Evolutionary conservation across 1,140 invertebrate genomes (phyloP).

Genomic region (Drosophila tropicalis): DNA sequence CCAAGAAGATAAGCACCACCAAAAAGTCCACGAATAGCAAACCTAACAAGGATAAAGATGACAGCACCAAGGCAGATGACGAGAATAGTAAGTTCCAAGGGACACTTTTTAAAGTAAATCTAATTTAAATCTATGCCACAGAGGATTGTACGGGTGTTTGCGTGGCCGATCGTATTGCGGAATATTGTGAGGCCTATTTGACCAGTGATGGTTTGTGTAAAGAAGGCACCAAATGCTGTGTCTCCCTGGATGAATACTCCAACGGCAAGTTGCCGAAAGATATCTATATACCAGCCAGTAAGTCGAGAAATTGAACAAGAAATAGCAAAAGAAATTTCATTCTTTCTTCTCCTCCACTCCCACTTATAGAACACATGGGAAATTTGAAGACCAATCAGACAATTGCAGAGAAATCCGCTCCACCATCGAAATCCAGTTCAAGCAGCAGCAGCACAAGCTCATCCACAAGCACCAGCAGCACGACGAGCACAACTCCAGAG

Average conservation of each 20-base stretch:
- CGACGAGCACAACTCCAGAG: slow-evolving; percentile 72
- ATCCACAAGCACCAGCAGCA: slow-evolving; percentile 48
- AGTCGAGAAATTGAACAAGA: slow-evolving; percentile 21
- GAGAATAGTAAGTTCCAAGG: slow-evolving; percentile 54
- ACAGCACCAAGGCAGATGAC: slow-evolving; percentile 56
- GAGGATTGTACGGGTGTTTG: slow-evolving; percentile 90
- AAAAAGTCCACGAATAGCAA: slow-evolving; percentile 62
- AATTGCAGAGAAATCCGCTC: slow-evolving; percentile 51
- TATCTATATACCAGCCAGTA: slow-evolving; percentile 87
- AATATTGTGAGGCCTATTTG: slow-evolving; percentile 93
- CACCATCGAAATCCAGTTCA: slow-evolving; percentile 40
- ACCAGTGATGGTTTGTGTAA: slow-evolving; percentile 88
- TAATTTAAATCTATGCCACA: neutral
- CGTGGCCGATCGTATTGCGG: slow-evolving; percentile 90
- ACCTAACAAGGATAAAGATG: slow-evolving; percentile 57
- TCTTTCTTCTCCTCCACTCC: neutral
- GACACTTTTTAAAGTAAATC: neutral
- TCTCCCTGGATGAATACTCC: slow-evolving; percentile 89
- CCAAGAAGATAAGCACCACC: slow-evolving; percentile 66
- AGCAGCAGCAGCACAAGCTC: slow-evolving; percentile 34
- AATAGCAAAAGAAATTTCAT: neutral
- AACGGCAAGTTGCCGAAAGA: slow-evolving; percentile 87
- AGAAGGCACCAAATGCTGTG: slow-evolving; percentile 89
- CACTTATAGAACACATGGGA: slow-evolving; percentile 64
- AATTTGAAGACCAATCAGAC: slow-evolving; percentile 68